Conservation (phyloP, 2,797 vertebrate genomes). For the Sandelia bainsii region DNA sequence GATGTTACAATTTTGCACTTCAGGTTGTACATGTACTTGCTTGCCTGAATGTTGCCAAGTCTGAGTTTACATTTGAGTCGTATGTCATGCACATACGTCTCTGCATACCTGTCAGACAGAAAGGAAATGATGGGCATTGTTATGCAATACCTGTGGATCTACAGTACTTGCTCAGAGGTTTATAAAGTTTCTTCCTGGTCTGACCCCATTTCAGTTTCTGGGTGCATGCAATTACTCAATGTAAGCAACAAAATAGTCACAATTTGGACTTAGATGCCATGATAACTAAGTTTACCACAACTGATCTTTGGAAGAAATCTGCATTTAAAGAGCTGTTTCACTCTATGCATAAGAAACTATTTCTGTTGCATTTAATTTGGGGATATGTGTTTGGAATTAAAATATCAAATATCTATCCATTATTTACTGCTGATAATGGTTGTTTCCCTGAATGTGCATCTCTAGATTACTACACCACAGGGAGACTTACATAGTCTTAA, state of each 20-base stretch:
- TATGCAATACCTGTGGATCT: constrained; percentile 13
- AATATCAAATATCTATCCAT: background rate
- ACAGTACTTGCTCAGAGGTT: background rate
- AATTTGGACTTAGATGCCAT: background rate
- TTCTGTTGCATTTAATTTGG: too few relatives aligned
- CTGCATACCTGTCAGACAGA: constrained; percentile 17
- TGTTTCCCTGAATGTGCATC: background rate
- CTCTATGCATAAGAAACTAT: too few relatives aligned
- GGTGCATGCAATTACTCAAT: background rate
- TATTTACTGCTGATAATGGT: background rate
- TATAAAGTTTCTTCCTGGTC: background rate
- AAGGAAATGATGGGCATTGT: constrained; percentile 10
- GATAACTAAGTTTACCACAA: background rate
- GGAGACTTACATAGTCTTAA: background rate
- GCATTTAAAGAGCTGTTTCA: too few relatives aligned
- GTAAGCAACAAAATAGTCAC: background rate
- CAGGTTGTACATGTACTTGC: constrained; percentile 55
- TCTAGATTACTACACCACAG: background rate
- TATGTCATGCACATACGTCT: constrained; percentile 16
- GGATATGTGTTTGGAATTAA: too few relatives aligned
- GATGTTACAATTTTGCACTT: constrained; percentile 9
- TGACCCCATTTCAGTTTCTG: background rate
- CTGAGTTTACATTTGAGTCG: constrained; percentile 16
- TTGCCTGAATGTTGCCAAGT: constrained; percentile 49
- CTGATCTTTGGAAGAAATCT: background rate